Conservation (phyloP, 2,113 vertebrate species). For the Cisticola juncidis region DNA sequence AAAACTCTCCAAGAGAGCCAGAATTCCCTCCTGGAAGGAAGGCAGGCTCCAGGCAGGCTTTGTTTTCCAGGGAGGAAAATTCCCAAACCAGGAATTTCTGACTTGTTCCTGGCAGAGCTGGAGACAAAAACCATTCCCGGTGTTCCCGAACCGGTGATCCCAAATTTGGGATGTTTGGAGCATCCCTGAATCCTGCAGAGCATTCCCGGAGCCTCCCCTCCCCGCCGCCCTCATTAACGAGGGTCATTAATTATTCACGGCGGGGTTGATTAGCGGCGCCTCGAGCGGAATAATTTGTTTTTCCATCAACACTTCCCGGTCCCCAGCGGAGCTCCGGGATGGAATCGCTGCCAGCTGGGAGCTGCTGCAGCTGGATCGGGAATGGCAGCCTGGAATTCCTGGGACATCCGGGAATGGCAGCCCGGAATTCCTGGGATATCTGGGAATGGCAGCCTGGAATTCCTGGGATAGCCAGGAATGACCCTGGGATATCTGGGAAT, state of each 20-base stretch:
- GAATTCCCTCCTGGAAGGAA: background rate
- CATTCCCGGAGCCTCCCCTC: background rate
- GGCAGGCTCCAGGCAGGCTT: background rate
- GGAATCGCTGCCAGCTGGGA: background rate
- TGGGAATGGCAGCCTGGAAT: too few species aligned
- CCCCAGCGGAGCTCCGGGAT: background rate
- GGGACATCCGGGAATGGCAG: background rate
- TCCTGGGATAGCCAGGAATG: too few species aligned
- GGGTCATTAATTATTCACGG: background rate
- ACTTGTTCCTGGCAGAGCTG: accelerated
- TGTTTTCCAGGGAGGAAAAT: background rate
- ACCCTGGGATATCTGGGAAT: too few species aligned
- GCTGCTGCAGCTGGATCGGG: background rate
- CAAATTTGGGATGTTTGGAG: accelerated
- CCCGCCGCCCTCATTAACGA: background rate
- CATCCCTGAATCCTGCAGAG: accelerated
- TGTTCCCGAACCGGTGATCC: accelerated
- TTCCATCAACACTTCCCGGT: conserved; percentile 7
- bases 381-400: background rate
- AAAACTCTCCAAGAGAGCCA: background rate
- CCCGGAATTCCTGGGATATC: background rate
- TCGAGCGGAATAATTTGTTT: background rate
- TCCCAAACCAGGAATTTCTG: background rate
- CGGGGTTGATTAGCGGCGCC: background rate
- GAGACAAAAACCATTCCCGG: accelerated